Base-by-base conservation (phyloP, 2,888 invertebrate species). In the Spilarctia lutea region DNA sequence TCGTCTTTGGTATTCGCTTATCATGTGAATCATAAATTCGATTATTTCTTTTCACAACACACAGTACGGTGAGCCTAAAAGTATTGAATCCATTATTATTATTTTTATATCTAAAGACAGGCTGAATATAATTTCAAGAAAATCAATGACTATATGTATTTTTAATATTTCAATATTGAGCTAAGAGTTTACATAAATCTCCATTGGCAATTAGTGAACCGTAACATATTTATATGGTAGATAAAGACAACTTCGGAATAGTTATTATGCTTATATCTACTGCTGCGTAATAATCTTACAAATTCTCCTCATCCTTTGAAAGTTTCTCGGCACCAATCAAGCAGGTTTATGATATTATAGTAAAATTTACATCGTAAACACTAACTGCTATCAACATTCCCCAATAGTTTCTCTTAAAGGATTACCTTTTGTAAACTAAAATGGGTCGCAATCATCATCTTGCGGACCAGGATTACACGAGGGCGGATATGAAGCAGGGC, bases 361-460 rank as follows among this genome's bases (percentile, higher is more conserved):
- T 84, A 80, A 85, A 93, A 95, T 96, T 96, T 95, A 94, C 96
- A 95, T 95, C 94, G 92, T 95, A 96, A 96, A 95, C 95, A 94
- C 90, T 92, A 94, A 91, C 89, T 91, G 90, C 87, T 93, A 89
- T 88, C 89, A 90, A 91, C 92, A 92, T 93, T 91, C 90, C 91
- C 93, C 91, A 91, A 95, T 94, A 96, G 95, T 95, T 94, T 88
- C 92, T 88, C 89, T 92, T 91, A 91, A 91, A 92, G 95, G 96
- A 95, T 96, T 96, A 96, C 95, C 95, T 96, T 96, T 95, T 94
- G 95, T 95, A 95, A 95, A 96, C 95, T 95, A 89, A 94, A 94
- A 94, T 91, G 92, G 94, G 94, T 85, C 92, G 94, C 95, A 95
- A 96, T 96, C 95, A 95, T 94, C 95, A 92, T 95, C 94, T 94